A percentile compares a stretch with the other conserved stretches of the same genome.
phyloP scores from a whole-genome alignment of 1,140 invertebrate species.

The Gonatopus flavifemur region DNA sequence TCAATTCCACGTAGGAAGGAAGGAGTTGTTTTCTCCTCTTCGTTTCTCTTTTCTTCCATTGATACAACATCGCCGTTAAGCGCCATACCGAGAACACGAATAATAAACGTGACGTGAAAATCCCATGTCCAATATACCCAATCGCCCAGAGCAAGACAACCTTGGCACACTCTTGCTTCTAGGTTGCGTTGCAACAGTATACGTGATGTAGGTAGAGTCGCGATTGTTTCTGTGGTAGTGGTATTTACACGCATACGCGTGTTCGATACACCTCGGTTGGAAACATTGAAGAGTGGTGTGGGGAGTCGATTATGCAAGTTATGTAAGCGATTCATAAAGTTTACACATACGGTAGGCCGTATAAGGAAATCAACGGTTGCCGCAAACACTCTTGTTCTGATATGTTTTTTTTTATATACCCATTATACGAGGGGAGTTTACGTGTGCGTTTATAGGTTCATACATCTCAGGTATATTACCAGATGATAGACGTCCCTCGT shows the following conservation, averaged over 20 bases:
- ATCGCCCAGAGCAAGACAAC: no score
- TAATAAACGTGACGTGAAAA: constrained; percentile 12
- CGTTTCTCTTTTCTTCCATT: no score
- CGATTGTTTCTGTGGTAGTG: no score
- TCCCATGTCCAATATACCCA: constrained; percentile 2
- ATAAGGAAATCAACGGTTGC: no score
- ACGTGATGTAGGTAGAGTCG: constrained; percentile 24
- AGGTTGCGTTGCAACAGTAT: constrained; percentile 5
- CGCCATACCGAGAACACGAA: neutral
- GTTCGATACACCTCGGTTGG: neutral
- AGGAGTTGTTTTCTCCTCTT: no score
- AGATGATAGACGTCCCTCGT: no score
- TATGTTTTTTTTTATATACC: no score
- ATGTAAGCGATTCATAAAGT: constrained; percentile 27
- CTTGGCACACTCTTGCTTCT: constrained; percentile 29
- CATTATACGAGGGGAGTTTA: no score
- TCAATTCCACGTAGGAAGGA: no score
- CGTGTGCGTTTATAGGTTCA: no score
- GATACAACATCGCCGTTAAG: neutral
- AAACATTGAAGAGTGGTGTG: neutral
- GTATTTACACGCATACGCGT: constrained; percentile 8
- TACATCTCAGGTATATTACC: no score
- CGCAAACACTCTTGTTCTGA: no score
- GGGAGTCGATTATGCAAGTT: constrained; percentile 22
- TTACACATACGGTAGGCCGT: neutral